Base-by-base conservation (phyloP, 2,888 invertebrate genomes). In the Chaetogeoica ovagalla region DNA sequence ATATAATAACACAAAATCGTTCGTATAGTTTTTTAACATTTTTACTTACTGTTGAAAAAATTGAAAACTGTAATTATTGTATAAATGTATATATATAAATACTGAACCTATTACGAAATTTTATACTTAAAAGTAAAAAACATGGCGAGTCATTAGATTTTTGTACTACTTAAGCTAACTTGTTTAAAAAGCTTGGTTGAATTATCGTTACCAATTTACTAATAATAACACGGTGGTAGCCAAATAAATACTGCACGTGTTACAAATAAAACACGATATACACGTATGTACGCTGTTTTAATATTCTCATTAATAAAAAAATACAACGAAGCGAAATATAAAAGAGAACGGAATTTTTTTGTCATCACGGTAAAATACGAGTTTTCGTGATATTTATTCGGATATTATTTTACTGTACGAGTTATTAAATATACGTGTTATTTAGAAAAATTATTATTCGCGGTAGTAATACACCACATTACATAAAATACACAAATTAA, bases 161-260 rank as follows among this genome's bases (percentile, higher is more conserved):
- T 5, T 74, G 37, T 39, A 74, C 55, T 39, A 74, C 55, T 21
- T 63, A 21, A 55, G 55, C 63, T 39, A 74, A 9, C 19, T n/a
- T n/a, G n/a, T n/a, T n/a, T n/a, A n/a, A n/a, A n/a, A n/a, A n/a
- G 39, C 37, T 39, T 17, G 19, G 74, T 55, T 55, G 55, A 74
- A 15, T 74, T 62, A 52, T 62, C 9, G 48, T 62, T 30, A 30
- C 30, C 30, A 37, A 65, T 65, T 55, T 65, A 65, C 62, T n/a
- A n/a, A n/a, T n/a, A n/a, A n/a, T 37, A 73, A 63, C 13, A 52
- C 23, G 48, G 30, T 30, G 30, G 30, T 30, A 17, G 17, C 17
- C 52, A 9, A 52, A 55, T 73, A 63, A 63, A 73, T 19, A 15
- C 43, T 30, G 1, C 63, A 37, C 9, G 30, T 73, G 62, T n/a